A percentile compares a stretch with the other conserved stretches of the same genome.
phyloP scores from a whole-genome alignment of 2,797 vertebrate species.

The Schizopygopsis pylzovi region DNA sequence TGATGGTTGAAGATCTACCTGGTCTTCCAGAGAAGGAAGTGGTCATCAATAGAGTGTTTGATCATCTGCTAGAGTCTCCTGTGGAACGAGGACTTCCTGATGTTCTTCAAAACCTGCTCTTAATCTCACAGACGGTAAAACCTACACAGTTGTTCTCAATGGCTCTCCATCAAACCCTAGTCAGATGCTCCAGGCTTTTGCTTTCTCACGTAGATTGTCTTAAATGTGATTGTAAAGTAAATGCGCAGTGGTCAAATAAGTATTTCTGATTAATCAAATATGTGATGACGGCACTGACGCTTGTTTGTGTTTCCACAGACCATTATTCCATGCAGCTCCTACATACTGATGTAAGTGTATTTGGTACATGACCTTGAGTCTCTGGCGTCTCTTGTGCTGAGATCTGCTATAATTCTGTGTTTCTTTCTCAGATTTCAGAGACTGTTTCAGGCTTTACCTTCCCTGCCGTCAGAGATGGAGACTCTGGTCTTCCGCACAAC shows the following conservation, averaged over 20 bases:
- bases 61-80: conserved; percentile 65
- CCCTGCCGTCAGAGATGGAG: no score
- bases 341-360: background rate
- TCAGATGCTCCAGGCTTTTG: background rate
- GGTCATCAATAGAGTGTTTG: conserved; percentile 69
- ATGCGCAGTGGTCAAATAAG: no score
- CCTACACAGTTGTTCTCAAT: no score
- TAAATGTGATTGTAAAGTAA: no score
- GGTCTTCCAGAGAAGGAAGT: conserved; percentile 61
- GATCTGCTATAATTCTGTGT: no score
- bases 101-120: conserved; percentile 56
- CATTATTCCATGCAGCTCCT: background rate
- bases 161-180: no score
- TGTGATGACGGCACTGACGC: background rate
- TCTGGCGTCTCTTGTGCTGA: no score
- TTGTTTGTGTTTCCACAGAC: background rate
- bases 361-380: background rate
- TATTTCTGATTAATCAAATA: background rate
- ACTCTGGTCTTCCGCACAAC: no score
- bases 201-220: background rate
- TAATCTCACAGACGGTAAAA: conserved; percentile 50
- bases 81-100: conserved; percentile 40
- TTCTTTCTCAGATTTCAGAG: no score
- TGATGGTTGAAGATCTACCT: conserved; percentile 68
- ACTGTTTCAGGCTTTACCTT: no score